A percentile compares a stretch with the other conserved stretches of the same genome.
phyloP scores from a whole-genome alignment of 2,888 invertebrate species.

The Trypoxylon attenuatum region DNA sequence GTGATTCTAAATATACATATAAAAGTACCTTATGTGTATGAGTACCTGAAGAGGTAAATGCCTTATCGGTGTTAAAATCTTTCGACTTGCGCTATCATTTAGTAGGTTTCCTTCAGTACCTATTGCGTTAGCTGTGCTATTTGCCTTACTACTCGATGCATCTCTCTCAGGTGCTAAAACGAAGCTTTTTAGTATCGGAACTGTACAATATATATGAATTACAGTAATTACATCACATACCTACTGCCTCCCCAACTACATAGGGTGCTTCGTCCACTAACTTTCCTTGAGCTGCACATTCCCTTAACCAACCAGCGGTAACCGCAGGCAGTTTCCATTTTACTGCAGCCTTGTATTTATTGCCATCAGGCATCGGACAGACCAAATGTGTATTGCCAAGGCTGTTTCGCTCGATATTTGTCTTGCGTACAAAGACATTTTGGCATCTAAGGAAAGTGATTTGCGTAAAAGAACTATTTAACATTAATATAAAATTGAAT shows the following conservation, averaged over 20 bases:
- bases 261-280: slow-evolving; percentile 77
- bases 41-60: slow-evolving; percentile 40
- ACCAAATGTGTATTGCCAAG: slow-evolving; percentile 88
- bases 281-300: slow-evolving; percentile 79
- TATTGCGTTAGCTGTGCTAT: slow-evolving; percentile 2
- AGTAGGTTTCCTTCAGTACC: slow-evolving; percentile 37
- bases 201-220: neutral
- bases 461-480: neutral
- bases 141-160: neutral
- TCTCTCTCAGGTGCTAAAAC: slow-evolving; percentile 44
- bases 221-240: slow-evolving; percentile 42
- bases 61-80: slow-evolving; percentile 57
- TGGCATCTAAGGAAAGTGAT: slow-evolving; percentile 75
- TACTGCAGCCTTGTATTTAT: slow-evolving; percentile 87
- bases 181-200: neutral
- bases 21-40: slow-evolving; percentile 19
- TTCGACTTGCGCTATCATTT: slow-evolving; percentile 28
- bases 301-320: slow-evolving; percentile 84
- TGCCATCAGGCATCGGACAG: slow-evolving; percentile 83
- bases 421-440: slow-evolving; percentile 81
- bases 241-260: slow-evolving; percentile 78
- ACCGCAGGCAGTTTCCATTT: slow-evolving; percentile 93
- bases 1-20: neutral
- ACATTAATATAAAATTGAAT: neutral
- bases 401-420: slow-evolving; percentile 74